A percentile compares a stretch with the other conserved stretches of the same genome.
phyloP scores from a whole-genome alignment of 2,113 vertebrate species.

The Cyprinus carpio region DNA sequence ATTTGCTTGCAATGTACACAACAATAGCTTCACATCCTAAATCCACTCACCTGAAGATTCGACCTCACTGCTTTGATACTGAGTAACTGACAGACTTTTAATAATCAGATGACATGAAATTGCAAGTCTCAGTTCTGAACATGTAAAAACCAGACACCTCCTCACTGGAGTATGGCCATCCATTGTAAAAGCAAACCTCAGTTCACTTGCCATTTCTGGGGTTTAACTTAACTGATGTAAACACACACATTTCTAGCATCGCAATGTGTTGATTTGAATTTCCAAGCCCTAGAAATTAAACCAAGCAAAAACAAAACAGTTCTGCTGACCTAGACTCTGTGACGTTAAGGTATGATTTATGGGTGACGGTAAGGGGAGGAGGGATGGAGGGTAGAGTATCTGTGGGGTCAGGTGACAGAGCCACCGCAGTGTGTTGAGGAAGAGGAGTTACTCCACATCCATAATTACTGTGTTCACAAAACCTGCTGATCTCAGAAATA shows the following conservation, averaged over 20 bases:
- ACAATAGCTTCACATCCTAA: neutral
- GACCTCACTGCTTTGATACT: neutral
- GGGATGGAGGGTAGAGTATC: conserved; percentile 36
- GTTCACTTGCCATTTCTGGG: neutral
- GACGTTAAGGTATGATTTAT: neutral
- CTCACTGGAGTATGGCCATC: neutral
- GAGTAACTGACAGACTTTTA: neutral
- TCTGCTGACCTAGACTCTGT: neutral
- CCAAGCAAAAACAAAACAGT: neutral
- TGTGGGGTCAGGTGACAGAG: conserved; percentile 57
- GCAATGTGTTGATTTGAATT: neutral
- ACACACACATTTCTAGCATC: neutral
- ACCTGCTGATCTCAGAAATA: conserved; percentile 45
- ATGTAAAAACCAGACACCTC: conserved; percentile 13
- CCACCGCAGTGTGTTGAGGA: conserved; percentile 47
- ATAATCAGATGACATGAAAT: neutral
- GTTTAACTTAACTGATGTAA: neutral
- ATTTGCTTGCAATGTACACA: neutral
- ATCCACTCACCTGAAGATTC: neutral
- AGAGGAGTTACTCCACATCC: conserved; percentile 56
- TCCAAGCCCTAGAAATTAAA: neutral
- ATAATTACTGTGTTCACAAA: conserved; percentile 60
- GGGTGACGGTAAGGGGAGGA: neutral
- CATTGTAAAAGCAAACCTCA: neutral
- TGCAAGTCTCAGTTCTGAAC: neutral